These are phyloP conservation scores for Schizopygopsis pylzovi DNA, from an alignment of 2,797 vertebrate genomes.

Conservation along the genomic window DNA sequence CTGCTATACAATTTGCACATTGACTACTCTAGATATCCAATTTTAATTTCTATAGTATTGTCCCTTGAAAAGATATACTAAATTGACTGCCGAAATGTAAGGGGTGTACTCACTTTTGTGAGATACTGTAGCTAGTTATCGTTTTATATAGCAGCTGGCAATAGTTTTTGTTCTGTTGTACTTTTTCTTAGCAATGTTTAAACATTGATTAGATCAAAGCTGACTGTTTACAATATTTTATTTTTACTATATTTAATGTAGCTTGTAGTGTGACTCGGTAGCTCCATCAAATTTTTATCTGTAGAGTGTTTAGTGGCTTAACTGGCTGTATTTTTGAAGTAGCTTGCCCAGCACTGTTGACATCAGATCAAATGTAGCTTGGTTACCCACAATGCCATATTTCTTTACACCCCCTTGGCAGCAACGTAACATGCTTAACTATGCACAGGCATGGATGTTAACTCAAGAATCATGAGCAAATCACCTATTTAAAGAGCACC, in stretches of 20 bases:
- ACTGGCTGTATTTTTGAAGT: not conserved
- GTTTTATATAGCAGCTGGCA: not conserved
- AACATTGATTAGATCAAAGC: not conserved
- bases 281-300: not conserved
- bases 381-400: conserved; percentile 8
- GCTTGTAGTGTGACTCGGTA: not conserved
- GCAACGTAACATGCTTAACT: conserved; percentile 49
- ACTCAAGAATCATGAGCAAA: conserved; percentile 49
- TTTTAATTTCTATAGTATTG: too few relatives aligned
- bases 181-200: not conserved
- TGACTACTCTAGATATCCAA: too few relatives aligned
- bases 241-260: not conserved
- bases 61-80: too few relatives aligned
- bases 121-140: not conserved
- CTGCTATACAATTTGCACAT: too few relatives aligned
- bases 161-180: not conserved
- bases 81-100: too few relatives aligned
- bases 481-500: conserved; percentile 55
- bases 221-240: not conserved
- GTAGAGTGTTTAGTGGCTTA: not conserved
- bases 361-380: conserved; percentile 20
- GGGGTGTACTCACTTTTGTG: too few relatives aligned
- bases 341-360: conserved; percentile 1
- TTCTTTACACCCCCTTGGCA: conserved; percentile 35
- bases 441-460: conserved; percentile 48